These are phyloP conservation scores for Fopius arisanus DNA, from an alignment of 1,140 invertebrate genomes.

Conservation along the genomic window DNA sequence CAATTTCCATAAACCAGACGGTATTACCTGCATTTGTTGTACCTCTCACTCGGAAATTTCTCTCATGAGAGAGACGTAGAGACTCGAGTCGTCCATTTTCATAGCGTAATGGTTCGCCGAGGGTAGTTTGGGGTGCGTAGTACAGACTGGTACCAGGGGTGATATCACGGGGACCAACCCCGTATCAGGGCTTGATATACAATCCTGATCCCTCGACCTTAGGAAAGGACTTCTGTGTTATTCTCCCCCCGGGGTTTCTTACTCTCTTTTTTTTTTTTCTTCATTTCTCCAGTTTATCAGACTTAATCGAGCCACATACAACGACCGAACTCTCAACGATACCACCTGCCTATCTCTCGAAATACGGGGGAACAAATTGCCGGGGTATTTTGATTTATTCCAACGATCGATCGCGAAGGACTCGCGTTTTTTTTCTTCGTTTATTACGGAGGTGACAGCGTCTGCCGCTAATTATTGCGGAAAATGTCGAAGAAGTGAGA, in stretches of 20 bases:
- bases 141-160: conserved; percentile 36
- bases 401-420: conserved; percentile 16
- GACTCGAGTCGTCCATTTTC: not conserved
- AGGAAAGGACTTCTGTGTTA: conserved; percentile 10
- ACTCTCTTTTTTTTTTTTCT: not conserved
- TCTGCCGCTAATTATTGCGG: not conserved
- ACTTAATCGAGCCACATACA: not conserved
- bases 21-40: not conserved
- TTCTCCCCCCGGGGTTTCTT: conserved; percentile 21
- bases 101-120: conserved; percentile 13
- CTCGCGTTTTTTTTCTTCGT: not conserved
- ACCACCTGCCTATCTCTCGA: not conserved
- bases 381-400: conserved; percentile 30
- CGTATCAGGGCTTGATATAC: conserved; percentile 36
- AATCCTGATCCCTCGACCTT: conserved; percentile 24
- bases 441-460: conserved; percentile 1
- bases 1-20: not conserved
- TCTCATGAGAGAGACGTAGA: not conserved
- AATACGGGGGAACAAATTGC: not conserved
- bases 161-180: conserved; percentile 25
- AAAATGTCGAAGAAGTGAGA: conserved; percentile 7
- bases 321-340: not conserved
- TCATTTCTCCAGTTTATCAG: not conserved
- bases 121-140: conserved; percentile 35
- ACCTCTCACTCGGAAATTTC: not conserved